These are phyloP conservation scores for Platycercus adscitus DNA, from an alignment of 2,113 vertebrate species.

Conservation along the genomic window DNA sequence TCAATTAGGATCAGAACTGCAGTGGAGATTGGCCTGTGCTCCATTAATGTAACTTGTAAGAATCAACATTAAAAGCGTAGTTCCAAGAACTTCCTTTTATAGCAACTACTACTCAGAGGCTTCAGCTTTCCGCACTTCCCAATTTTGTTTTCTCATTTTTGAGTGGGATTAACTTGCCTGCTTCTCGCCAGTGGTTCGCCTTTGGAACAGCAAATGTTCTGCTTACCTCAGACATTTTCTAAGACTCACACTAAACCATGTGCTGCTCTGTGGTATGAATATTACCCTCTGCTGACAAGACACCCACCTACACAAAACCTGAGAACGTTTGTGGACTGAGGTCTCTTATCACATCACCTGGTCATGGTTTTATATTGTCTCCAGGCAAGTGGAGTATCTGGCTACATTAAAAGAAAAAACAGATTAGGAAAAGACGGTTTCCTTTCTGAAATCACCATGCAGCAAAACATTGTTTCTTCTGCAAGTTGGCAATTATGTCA, in stretches of 20 bases:
- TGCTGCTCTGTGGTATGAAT: not conserved
- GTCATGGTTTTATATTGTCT: not conserved
- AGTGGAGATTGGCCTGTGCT: not conserved
- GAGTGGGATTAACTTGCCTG: not conserved
- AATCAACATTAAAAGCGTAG: not conserved
- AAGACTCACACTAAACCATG: accelerated
- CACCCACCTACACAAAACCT: not conserved
- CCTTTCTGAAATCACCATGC: not conserved
- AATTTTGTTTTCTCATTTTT: not conserved
- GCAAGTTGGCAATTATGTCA: not conserved
- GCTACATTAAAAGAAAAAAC: not conserved
- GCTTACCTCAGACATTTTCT: not conserved
- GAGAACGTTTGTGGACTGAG: accelerated
- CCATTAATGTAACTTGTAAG: not conserved
- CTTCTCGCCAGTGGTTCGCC: not conserved
- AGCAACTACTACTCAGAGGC: not conserved
- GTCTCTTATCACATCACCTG: not conserved
- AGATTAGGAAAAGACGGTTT: not conserved
- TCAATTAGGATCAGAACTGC: conserved; percentile 14
- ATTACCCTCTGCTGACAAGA: not conserved
- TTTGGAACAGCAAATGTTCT: not conserved
- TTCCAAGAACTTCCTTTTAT: not conserved
- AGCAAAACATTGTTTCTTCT: not conserved
- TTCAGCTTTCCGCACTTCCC: not conserved
- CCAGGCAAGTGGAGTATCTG: not conserved